These are phyloP conservation scores for Morone chrysops DNA, from an alignment of 2,113 vertebrate genomes.

Conservation along the genomic window DNA sequence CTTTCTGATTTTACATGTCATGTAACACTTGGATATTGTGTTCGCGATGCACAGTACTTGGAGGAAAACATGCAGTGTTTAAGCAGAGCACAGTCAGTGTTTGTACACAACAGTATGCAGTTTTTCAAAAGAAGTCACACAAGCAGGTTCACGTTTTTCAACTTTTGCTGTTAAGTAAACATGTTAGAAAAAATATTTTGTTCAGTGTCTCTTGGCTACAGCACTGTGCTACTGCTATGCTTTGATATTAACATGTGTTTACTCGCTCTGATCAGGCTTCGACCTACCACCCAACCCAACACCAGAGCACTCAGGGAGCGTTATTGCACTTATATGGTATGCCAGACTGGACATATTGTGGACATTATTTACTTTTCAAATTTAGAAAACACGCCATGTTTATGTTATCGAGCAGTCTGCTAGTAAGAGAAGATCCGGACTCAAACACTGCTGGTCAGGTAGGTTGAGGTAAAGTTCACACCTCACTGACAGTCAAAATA, in stretches of 20 bases:
- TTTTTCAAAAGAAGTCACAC: conserved; percentile 16
- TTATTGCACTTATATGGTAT: conserved; percentile 22
- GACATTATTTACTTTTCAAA: not conserved
- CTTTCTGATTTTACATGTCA: not conserved
- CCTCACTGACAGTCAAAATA: conserved; percentile 26
- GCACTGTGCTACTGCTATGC: not conserved
- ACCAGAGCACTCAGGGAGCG: not conserved
- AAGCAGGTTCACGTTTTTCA: conserved; percentile 2
- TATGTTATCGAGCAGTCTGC: not conserved
- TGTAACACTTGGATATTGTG: no score
- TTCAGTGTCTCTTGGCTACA: conserved; percentile 5
- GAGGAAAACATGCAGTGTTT: not conserved
- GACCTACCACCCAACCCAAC: not conserved
- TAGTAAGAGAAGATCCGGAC: not conserved
- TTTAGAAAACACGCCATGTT: not conserved
- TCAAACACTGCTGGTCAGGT: conserved; percentile 6
- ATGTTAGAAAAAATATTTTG: conserved; percentile 36
- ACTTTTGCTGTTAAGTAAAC: conserved; percentile 38
- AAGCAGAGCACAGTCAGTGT: not conserved
- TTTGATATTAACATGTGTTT: conserved; percentile 39
- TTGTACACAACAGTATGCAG: conserved; percentile 13
- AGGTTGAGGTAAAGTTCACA: conserved; percentile 21
- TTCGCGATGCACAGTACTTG: not conserved
- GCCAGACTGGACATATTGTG: not conserved
- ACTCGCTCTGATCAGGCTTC: conserved; percentile 15